These are phyloP conservation scores for Loriculus beryllinus DNA, from an alignment of 2,797 vertebrate genomes.

Conservation along the genomic window DNA sequence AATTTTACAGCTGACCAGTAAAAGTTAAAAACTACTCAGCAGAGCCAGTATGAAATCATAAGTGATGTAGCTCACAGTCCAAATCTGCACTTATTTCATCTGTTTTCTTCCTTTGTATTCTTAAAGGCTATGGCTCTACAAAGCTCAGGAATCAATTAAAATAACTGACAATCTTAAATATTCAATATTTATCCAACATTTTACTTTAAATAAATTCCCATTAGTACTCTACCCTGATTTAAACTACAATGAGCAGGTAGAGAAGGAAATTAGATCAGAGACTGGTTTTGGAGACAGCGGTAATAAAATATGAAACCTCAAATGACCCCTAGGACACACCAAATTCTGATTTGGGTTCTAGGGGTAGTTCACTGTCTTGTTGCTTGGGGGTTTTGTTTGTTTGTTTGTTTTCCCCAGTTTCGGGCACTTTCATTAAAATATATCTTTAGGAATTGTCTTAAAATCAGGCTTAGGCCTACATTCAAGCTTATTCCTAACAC, in stretches of 20 bases:
- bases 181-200: background rate
- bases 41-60: background rate
- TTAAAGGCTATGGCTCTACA: background rate
- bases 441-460: background rate
- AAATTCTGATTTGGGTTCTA: background rate
- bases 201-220: background rate
- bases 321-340: background rate
- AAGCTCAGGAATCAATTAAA: slow-evolving; percentile 1
- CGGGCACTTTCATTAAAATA: background rate
- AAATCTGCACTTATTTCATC: background rate
- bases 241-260: background rate
- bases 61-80: background rate
- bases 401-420: background rate
- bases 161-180: background rate
- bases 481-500: background rate
- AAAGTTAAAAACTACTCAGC: background rate
- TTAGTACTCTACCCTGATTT: background rate
- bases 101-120: background rate
- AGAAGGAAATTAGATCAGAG: background rate
- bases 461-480: background rate
- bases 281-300: background rate
- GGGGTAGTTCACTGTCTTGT: background rate
- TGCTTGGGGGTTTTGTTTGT: background rate
- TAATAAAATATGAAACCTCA: background rate
- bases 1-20: background rate